phyloP scores from a whole-genome alignment of 2,113 vertebrate species.

The Colinus virginianus region DNA sequence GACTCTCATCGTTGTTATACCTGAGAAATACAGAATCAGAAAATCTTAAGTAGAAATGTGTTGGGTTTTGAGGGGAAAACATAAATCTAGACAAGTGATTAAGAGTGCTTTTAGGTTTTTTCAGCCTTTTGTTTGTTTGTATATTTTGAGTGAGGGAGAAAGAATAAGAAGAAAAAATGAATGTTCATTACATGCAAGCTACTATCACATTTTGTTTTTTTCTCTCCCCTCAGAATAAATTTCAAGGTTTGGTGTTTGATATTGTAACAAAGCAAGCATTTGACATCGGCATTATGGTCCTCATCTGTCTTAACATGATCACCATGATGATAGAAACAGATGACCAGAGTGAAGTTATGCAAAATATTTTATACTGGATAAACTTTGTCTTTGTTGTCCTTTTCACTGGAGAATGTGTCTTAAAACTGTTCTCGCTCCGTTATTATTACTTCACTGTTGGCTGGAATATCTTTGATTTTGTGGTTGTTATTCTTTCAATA shows the following conservation, averaged over 20 bases:
- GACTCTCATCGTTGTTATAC: background rate
- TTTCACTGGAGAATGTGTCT: constrained; percentile 91
- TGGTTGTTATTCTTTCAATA: constrained; percentile 96
- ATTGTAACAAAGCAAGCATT: constrained; percentile 90
- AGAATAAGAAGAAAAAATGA: background rate
- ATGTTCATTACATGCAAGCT: background rate
- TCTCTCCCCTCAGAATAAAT: constrained; percentile 85
- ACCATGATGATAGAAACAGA: constrained; percentile 97
- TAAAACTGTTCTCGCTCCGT: constrained; percentile 93
- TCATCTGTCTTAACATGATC: constrained; percentile 96
- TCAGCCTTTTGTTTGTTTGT: background rate
- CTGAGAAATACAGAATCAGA: background rate
- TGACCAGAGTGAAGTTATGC: constrained; percentile 69
- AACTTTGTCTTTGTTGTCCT: constrained; percentile 90
- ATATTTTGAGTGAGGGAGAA: background rate
- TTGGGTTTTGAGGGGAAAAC: background rate
- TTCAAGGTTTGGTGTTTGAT: constrained; percentile 93
- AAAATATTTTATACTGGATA: constrained; percentile 75
- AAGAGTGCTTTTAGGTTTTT: background rate
- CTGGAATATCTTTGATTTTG: constrained; percentile 98
- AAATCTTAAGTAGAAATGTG: background rate
- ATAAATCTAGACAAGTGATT: background rate
- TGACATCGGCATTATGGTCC: constrained; percentile 94
- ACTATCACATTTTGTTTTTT: constrained; percentile 1
- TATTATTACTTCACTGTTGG: constrained; percentile 94